These are phyloP conservation scores for Scarus forsteni DNA, from an alignment of 2,797 vertebrate genomes.

Conservation along the genomic window DNA sequence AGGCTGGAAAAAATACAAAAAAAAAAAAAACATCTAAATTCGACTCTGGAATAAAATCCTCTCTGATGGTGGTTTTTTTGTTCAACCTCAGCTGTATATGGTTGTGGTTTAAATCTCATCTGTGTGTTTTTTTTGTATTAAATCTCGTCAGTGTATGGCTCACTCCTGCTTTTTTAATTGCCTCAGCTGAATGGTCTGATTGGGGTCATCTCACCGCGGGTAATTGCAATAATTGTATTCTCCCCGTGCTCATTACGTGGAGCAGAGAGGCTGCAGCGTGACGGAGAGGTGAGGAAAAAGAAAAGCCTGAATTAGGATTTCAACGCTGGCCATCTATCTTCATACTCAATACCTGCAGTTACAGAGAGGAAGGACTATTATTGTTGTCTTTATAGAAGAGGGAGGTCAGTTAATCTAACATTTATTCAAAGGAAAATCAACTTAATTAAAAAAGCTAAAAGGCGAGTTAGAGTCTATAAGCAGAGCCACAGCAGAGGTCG, in stretches of 20 bases:
- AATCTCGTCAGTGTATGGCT: neutral
- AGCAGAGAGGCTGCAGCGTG: conserved; percentile 14
- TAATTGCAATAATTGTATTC: conserved; percentile 57
- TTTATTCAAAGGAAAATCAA: neutral
- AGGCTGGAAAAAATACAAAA: too few species aligned
- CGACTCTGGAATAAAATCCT: too few species aligned
- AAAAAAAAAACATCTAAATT: too few species aligned
- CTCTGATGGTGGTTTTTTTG: too few species aligned
- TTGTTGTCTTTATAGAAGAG: neutral
- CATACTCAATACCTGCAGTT: neutral
- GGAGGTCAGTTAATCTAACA: neutral
- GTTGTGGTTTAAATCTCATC: too few species aligned
- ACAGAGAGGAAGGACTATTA: neutral
- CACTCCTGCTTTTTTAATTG: conserved; percentile 38
- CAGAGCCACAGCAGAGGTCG: neutral
- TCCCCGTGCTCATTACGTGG: conserved; percentile 28
- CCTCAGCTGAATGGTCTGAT: conserved; percentile 49
- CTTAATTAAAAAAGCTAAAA: too few species aligned
- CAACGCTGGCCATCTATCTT: neutral
- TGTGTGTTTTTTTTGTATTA: too few species aligned
- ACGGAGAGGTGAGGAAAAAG: conserved; percentile 1
- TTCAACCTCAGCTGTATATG: too few species aligned
- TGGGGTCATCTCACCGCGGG: conserved; percentile 58
- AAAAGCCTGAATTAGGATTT: neutral
- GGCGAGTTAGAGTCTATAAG: neutral